Percentiles rank a stretch among this genome's conserved stretches.
These are phyloP conservation scores for Haplochromis vanheusdeni DNA, from an alignment of 2,113 vertebrate genomes.

Conservation along the genomic window DNA sequence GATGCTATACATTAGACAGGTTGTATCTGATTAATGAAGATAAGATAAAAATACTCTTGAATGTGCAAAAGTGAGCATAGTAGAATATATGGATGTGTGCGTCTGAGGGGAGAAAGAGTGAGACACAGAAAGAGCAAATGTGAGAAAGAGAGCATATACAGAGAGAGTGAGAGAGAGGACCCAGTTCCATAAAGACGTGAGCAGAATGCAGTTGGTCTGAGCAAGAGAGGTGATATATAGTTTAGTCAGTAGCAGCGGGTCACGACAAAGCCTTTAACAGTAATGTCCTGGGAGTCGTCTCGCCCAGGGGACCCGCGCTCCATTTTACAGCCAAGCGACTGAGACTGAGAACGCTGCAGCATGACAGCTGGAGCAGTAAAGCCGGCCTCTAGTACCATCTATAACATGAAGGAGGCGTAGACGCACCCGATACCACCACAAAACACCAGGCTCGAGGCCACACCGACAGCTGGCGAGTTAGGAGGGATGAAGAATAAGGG, in stretches of 20 bases:
- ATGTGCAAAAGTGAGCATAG: not conserved
- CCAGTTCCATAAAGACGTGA: slow-evolving; percentile 58
- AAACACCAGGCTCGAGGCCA: slow-evolving; percentile 63
- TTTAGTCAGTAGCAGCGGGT: slow-evolving; percentile 64
- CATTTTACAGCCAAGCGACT: slow-evolving; percentile 70
- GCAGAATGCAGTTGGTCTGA: slow-evolving; percentile 45
- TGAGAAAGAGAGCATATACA: slow-evolving; percentile 26
- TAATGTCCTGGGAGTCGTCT: slow-evolving; percentile 66
- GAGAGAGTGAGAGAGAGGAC: slow-evolving; percentile 14
- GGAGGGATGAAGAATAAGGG: slow-evolving; percentile 41
- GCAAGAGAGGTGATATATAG: slow-evolving; percentile 64
- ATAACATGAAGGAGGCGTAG: slow-evolving; percentile 56
- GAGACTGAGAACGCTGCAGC: slow-evolving; percentile 58
- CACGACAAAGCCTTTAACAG: slow-evolving; percentile 70
- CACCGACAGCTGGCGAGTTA: slow-evolving; percentile 59
- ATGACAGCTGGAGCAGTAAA: slow-evolving; percentile 66
- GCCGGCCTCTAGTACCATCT: slow-evolving; percentile 50
- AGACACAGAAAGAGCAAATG: slow-evolving; percentile 36
- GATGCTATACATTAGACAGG: not conserved
- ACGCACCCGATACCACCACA: slow-evolving; percentile 52
- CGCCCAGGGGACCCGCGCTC: slow-evolving; percentile 62
- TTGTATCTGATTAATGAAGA: slow-evolving; percentile 3
- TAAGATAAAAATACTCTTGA: not conserved
- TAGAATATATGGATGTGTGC: not conserved
- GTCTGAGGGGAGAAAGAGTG: slow-evolving; percentile 13